These are phyloP conservation scores for Paramisgurnus dabryanus DNA, from an alignment of 2,113 vertebrate genomes.

Conservation along the genomic window DNA sequence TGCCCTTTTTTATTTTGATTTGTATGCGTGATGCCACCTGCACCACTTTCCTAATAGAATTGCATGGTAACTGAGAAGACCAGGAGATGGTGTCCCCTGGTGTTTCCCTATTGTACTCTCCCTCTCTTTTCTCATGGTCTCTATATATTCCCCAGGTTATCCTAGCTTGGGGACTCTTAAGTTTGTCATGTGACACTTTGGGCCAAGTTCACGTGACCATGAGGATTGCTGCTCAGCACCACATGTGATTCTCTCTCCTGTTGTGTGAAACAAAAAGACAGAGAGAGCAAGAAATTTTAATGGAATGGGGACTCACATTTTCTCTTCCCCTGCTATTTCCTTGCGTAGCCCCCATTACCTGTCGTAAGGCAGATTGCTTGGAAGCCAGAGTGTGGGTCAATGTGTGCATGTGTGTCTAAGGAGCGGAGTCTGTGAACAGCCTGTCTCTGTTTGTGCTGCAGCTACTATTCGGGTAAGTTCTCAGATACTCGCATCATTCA, in stretches of 20 bases:
- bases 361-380: neutral
- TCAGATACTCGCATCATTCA: constrained; percentile 45
- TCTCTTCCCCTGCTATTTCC: neutral
- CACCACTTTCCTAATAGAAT: constrained; percentile 2
- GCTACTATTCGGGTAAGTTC: constrained; percentile 48
- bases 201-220: neutral
- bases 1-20: constrained; percentile 24
- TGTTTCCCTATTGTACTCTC: constrained; percentile 15
- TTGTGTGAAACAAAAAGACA: neutral
- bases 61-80: neutral
- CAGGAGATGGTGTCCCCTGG: constrained; percentile 6
- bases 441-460: constrained; percentile 54
- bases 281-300: neutral
- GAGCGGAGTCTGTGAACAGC: constrained; percentile 24
- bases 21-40: constrained; percentile 32
- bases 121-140: neutral
- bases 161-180: neutral
- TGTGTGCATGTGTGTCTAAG: constrained; percentile 3
- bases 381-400: neutral
- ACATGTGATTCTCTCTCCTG: neutral
- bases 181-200: constrained; percentile 11
- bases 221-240: neutral
- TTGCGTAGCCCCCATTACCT: constrained; percentile 1
- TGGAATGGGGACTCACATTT: neutral
- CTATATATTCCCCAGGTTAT: constrained; percentile 9